These are phyloP conservation scores for Liodrosophila aerea DNA, from an alignment of 2,888 invertebrate species.

Conservation along the genomic window DNA sequence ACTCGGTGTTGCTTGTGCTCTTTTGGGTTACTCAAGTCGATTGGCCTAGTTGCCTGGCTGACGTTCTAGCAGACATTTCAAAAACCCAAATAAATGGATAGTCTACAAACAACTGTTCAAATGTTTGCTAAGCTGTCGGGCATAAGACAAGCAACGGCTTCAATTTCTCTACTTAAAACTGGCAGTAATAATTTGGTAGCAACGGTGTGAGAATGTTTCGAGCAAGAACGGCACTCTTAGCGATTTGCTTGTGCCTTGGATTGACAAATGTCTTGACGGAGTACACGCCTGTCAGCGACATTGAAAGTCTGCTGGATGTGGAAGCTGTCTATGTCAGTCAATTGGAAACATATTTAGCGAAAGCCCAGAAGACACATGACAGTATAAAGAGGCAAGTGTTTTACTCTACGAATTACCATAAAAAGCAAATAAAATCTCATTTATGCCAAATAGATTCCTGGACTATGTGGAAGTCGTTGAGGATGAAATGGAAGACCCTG, in stretches of 20 bases:
- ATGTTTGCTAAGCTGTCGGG: constrained; percentile 40
- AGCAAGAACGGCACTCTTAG: neutral
- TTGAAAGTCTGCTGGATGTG: constrained; percentile 33
- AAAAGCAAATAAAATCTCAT: too few relatives aligned
- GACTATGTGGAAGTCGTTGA: constrained; percentile 25
- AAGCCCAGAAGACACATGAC: constrained; percentile 9
- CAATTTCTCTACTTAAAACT: neutral
- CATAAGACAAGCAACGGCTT: neutral
- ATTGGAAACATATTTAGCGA: constrained; percentile 43
- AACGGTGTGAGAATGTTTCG: constrained; percentile 36
- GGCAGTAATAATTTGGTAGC: constrained; percentile 32
- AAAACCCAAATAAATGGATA: neutral
- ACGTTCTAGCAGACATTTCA: constrained; percentile 3
- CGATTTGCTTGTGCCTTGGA: constrained; percentile 2
- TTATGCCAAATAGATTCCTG: constrained; percentile 46
- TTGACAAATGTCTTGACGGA: neutral
- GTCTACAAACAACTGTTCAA: constrained; percentile 44
- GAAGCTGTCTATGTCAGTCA: constrained; percentile 33
- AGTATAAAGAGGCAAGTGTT: constrained; percentile 35
- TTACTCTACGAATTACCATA: too few relatives aligned
- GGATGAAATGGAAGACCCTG: constrained; percentile 8
- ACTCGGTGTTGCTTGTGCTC: too few relatives aligned
- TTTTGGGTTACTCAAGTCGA: too few relatives aligned
- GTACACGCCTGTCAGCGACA: constrained; percentile 8
- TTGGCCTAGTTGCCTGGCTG: constrained; percentile 1